Percentiles rank a stretch among this genome's conserved stretches.
These are phyloP conservation scores for Dermolepida albohirtum DNA, from an alignment of 2,888 invertebrate species.

Conservation along the genomic window DNA sequence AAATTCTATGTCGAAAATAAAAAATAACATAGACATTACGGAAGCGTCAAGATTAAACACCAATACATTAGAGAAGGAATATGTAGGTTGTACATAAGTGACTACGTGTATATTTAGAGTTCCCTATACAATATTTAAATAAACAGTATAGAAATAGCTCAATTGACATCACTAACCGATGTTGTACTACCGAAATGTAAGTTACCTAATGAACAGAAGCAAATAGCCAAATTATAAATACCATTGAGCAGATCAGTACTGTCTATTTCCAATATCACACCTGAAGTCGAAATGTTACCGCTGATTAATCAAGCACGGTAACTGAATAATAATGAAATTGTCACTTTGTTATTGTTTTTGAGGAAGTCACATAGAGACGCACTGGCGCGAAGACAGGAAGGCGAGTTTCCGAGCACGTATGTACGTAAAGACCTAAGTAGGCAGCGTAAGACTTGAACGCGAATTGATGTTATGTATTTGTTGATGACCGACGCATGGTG, in stretches of 20 bases:
- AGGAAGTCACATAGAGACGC: constrained; percentile 21
- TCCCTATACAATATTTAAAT: constrained; percentile 30
- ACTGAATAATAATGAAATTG: neutral
- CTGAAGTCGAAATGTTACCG: constrained; percentile 1
- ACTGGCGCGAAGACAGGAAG: constrained; percentile 24
- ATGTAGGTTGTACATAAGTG: constrained; percentile 17
- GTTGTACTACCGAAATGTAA: constrained; percentile 4
- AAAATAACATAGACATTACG: neutral
- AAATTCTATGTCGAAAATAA: neutral
- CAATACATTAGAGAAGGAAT: constrained; percentile 3
- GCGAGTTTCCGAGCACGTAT: constrained; percentile 13
- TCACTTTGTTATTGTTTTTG: constrained; percentile 6
- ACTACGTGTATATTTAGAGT: constrained; percentile 16
- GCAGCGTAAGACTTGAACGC: constrained; percentile 29
- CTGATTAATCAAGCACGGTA: neutral
- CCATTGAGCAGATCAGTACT: constrained; percentile 15
- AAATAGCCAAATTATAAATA: constrained; percentile 33
- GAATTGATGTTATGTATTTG: constrained; percentile 23
- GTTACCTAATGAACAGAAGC: constrained; percentile 26
- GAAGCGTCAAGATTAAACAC: constrained; percentile 21
- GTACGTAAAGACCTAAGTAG: constrained; percentile 22
- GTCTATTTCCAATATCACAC: constrained; percentile 18
- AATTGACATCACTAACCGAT: constrained; percentile 24
- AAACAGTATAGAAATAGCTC: constrained; percentile 33
- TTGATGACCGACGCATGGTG: constrained; percentile 16